Evolutionary conservation across 2,888 invertebrate genomes (phyloP).

Genomic region (Ectobius pallidus): DNA sequence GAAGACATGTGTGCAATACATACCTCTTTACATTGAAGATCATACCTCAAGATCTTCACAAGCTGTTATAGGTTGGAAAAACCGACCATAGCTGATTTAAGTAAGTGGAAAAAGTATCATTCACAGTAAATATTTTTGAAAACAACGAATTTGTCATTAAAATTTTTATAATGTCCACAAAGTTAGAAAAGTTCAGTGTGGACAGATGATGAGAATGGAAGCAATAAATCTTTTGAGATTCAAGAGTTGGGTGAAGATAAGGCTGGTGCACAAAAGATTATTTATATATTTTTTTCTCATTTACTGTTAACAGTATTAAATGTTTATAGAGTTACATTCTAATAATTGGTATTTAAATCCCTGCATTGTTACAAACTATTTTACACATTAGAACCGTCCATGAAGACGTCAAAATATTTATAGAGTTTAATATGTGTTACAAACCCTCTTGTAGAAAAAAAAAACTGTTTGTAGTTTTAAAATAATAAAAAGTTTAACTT

Average conservation of each 20-base stretch:
- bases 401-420: conserved; percentile 4
- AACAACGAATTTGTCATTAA: not conserved
- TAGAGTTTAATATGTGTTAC: conserved; percentile 27
- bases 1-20: no score
- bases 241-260: not conserved
- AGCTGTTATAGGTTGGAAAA: no score
- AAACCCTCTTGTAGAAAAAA: not conserved
- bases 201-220: not conserved
- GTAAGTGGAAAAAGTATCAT: not conserved
- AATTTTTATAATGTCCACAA: not conserved
- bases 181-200: not conserved
- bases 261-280: conserved; percentile 12
- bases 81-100: not conserved
- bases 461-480: not conserved
- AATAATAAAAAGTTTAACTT: no score
- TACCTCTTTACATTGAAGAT: not conserved
- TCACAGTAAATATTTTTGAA: not conserved
- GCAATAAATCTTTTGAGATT: not conserved
- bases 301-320: conserved; percentile 2
- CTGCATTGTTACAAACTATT: conserved; percentile 16
- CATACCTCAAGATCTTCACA: not conserved
- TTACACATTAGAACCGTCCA: conserved; percentile 33
- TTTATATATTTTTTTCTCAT: conserved; percentile 20
- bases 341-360: no score
- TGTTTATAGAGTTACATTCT: conserved; percentile 9